phyloP scores from a whole-genome alignment of 2,888 invertebrate genomes.

The Arge pagana region DNA sequence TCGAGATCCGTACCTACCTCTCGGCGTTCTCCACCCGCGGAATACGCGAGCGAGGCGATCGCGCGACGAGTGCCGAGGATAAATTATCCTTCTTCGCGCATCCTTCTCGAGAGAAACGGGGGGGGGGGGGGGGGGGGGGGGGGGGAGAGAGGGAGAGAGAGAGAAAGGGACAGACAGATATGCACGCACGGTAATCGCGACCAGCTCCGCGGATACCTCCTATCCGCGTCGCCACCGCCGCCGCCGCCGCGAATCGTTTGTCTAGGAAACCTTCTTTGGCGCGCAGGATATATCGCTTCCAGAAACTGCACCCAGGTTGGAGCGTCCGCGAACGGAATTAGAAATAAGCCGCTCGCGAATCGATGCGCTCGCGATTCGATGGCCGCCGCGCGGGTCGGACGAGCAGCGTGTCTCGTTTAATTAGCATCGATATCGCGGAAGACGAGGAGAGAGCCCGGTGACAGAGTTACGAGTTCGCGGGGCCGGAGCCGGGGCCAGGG shows the following conservation, averaged over 20 bases:
- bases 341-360: too few species aligned
- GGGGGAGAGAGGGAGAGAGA: conserved; percentile 33
- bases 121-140: conserved; percentile 25
- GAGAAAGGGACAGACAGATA: conserved; percentile 28
- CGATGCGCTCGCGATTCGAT: too few species aligned
- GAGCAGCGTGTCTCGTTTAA: conserved; percentile 42
- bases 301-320: neutral
- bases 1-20: neutral
- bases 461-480: too few species aligned
- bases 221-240: neutral
- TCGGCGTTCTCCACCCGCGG: neutral
- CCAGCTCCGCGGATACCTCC: neutral
- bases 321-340: too few species aligned
- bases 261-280: too few species aligned
- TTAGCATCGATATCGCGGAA: conserved; percentile 43
- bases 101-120: conserved; percentile 7
- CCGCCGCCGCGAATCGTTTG: neutral
- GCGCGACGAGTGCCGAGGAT: neutral
- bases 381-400: conserved; percentile 23
- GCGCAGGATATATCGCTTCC: neutral
- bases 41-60: neutral
- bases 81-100: neutral
- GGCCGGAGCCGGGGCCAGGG: conserved; percentile 10
- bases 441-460: conserved; percentile 28
- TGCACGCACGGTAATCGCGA: conserved; percentile 31